These are phyloP conservation scores for Xylophagus ater DNA, from an alignment of 2,888 invertebrate genomes.

Conservation along the genomic window DNA sequence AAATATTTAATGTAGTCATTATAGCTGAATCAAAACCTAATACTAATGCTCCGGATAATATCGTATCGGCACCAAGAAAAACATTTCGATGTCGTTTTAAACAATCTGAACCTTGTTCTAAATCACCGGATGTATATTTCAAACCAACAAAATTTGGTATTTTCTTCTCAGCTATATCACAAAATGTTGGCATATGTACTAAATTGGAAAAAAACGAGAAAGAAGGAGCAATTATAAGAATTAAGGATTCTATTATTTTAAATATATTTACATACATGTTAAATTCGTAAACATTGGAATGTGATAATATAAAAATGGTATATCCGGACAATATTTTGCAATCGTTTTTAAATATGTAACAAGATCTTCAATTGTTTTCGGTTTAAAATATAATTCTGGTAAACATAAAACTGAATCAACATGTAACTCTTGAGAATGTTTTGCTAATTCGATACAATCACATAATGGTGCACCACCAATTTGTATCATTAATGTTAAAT, in stretches of 20 bases:
- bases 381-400: slow-evolving; percentile 68
- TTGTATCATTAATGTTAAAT: slow-evolving; percentile 57
- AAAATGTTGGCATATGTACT: slow-evolving; percentile 65
- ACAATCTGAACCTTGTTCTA: slow-evolving; percentile 55
- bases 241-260: neutral
- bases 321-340: slow-evolving; percentile 56
- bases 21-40: slow-evolving; percentile 63
- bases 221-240: slow-evolving; percentile 1
- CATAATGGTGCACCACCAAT: slow-evolving; percentile 58
- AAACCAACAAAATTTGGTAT: slow-evolving; percentile 69
- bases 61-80: slow-evolving; percentile 54
- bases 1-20: slow-evolving; percentile 56
- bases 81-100: slow-evolving; percentile 43
- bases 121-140: slow-evolving; percentile 67
- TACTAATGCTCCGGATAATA: slow-evolving; percentile 53
- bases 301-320: slow-evolving; percentile 75
- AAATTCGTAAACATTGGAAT: slow-evolving; percentile 63
- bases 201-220: slow-evolving; percentile 21
- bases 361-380: slow-evolving; percentile 47
- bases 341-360: slow-evolving; percentile 56
- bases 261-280: slow-evolving; percentile 47
- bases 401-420: slow-evolving; percentile 60
- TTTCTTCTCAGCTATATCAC: slow-evolving; percentile 46
- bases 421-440: slow-evolving; percentile 52
- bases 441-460: slow-evolving; percentile 57